Conservation (phyloP, 2,888 invertebrate genomes). For the Habroteleia sp. region DNA sequence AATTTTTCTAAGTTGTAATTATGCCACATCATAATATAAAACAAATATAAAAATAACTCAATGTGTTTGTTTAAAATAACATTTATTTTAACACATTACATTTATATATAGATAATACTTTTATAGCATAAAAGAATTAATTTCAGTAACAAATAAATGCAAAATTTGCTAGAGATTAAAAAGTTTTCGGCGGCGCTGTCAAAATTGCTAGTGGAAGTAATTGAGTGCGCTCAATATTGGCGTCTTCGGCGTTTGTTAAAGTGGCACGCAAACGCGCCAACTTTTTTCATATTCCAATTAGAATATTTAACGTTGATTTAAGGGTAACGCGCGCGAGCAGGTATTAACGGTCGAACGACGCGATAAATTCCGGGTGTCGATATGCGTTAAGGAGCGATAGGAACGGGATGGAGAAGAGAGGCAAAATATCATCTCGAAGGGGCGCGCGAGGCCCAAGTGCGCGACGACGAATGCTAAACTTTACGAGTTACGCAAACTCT, state of each 20-base stretch:
- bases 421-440: constrained; percentile 37
- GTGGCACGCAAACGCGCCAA: constrained; percentile 70
- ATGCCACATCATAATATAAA: no score
- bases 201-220: constrained; percentile 40
- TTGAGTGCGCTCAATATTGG: constrained; percentile 56
- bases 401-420: constrained; percentile 20
- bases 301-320: constrained; percentile 81
- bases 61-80: no score
- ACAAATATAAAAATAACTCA: no score
- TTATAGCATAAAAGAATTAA: no score
- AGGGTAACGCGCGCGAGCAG: constrained; percentile 73
- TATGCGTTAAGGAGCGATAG: constrained; percentile 39
- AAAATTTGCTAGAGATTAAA: constrained; percentile 1
- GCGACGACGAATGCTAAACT: constrained; percentile 75
- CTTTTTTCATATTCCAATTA: constrained; percentile 81
- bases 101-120: no score
- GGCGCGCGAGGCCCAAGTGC: constrained; percentile 63
- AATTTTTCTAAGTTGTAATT: no score
- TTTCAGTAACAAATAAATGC: not conserved
- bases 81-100: no score
- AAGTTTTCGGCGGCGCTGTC: constrained; percentile 36
- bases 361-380: constrained; percentile 79
- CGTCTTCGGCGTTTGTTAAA: constrained; percentile 43
- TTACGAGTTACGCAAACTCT: constrained; percentile 80
- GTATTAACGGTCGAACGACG: constrained; percentile 79